phyloP scores from a whole-genome alignment of 2,113 vertebrate genomes.

The Rafetus swinhoei region DNA sequence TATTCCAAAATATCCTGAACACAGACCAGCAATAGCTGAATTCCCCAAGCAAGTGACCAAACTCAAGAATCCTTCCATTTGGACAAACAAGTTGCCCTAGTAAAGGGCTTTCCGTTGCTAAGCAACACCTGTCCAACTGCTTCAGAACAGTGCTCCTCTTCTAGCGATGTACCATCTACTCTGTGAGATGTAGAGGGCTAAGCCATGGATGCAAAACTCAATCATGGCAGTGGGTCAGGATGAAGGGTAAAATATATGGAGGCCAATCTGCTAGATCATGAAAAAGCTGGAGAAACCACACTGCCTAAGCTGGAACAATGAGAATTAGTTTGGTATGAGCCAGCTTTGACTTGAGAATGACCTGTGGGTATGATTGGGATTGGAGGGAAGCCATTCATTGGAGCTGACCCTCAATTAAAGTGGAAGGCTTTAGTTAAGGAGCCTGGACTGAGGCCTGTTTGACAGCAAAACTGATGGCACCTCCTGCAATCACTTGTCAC shows the following conservation, averaged over 20 bases:
- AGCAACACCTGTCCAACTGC: neutral
- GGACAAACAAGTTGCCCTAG: neutral
- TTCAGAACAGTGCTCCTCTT: neutral
- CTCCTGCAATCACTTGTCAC: neutral
- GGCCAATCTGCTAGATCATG: neutral
- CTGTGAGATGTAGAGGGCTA: neutral
- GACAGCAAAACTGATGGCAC: neutral
- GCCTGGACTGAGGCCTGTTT: neutral
- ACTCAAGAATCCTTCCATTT: neutral
- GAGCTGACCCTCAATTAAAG: neutral
- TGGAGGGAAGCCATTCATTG: neutral
- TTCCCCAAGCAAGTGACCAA: neutral
- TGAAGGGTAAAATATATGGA: neutral
- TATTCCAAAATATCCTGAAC: neutral
- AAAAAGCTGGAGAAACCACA: neutral
- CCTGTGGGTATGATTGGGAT: neutral
- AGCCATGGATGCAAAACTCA: neutral
- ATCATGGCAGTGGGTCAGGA: neutral
- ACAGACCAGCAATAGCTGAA: neutral
- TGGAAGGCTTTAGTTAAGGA: neutral
- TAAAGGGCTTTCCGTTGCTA: neutral
- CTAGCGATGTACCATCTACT: neutral
- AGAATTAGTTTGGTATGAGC: neutral
- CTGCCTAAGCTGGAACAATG: neutral
- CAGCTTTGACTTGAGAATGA: neutral